A percentile compares a stretch with the other conserved stretches of the same genome.
Conservation (phyloP, 2,113 vertebrate genomes). For the Menura novaehollandiae region DNA sequence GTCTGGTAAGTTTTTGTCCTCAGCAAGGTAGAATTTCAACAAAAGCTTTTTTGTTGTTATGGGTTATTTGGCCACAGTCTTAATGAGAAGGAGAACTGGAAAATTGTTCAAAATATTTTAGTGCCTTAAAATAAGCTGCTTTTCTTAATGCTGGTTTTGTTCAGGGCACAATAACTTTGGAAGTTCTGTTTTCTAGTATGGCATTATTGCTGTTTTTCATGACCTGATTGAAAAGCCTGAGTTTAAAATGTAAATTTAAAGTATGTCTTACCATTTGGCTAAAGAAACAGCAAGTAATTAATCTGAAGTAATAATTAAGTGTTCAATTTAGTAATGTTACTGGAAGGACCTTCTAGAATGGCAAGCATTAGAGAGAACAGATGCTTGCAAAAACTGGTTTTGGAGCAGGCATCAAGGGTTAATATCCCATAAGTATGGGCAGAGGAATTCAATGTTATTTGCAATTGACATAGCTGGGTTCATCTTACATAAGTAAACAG, state of each 20-base stretch:
- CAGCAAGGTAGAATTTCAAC: background rate
- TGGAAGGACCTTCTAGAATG: background rate
- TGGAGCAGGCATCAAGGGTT: background rate
- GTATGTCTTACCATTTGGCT: background rate
- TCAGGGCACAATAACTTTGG: background rate
- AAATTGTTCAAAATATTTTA: constrained; percentile 20
- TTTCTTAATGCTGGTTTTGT: constrained; percentile 46
- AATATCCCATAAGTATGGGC: background rate
- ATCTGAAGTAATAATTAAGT: background rate
- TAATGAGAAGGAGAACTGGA: constrained; percentile 15
- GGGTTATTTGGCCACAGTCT: background rate
- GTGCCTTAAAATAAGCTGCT: constrained; percentile 45
- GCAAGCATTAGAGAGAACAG: background rate
- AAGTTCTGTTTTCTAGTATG: background rate
- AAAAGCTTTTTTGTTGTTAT: background rate
- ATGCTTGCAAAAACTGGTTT: background rate
- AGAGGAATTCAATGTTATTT: background rate
- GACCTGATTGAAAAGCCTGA: background rate
- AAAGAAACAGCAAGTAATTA: background rate
- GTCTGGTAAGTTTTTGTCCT: background rate
- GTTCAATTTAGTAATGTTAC: background rate
- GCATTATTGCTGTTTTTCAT: background rate
- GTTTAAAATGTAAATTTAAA: background rate
- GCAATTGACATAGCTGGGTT: background rate
- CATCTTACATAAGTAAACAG: background rate